Conservation (phyloP, 92 coral and sea anemone genomes). For the Siderastrea radians region DNA sequence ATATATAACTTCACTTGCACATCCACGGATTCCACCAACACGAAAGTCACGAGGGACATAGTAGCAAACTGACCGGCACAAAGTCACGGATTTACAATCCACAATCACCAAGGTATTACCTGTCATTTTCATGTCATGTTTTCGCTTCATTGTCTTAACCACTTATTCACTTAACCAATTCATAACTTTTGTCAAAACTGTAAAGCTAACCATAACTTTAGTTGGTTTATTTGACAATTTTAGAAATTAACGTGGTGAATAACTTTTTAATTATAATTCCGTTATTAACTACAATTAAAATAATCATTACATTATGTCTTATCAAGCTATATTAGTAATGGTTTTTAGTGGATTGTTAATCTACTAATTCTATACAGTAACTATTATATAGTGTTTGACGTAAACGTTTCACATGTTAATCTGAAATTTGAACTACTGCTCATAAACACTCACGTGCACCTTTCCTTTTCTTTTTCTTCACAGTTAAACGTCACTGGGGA, state of each 20-base stretch:
- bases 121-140: background rate
- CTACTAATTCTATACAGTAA: no score
- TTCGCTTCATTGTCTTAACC: background rate
- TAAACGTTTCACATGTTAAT: no score
- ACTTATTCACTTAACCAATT: background rate
- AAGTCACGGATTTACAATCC: background rate
- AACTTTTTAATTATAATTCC: no score
- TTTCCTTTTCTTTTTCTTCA: background rate
- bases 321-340: no score
- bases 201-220: background rate
- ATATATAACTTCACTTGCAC: background rate
- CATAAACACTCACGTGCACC: no score
- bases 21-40: background rate
- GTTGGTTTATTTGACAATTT: background rate
- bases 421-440: no score
- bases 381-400: no score
- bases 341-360: no score
- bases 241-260: background rate
- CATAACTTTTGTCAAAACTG: background rate
- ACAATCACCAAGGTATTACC: conserved; percentile 8
- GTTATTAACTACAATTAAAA: no score
- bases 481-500: conserved; percentile 63
- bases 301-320: no score
- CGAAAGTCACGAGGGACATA: background rate
- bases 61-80: background rate